Base-by-base conservation (phyloP, 2,888 invertebrate species). In the Agrilus cyanescens region DNA sequence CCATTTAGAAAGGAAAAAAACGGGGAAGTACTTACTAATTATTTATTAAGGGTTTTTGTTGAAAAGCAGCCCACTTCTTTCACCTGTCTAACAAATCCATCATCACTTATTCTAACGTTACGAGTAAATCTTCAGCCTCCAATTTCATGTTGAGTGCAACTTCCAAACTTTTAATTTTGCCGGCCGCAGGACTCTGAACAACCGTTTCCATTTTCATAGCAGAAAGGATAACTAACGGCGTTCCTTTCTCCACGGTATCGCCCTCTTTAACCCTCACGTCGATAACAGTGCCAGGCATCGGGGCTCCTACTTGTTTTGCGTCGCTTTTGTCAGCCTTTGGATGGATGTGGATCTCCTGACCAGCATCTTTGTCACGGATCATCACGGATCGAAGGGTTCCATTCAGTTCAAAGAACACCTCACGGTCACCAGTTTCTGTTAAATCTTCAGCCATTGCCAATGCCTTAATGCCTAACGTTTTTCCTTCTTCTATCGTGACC, bases 201-300 rank as follows among this genome's bases (percentile, higher is more conserved):
- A 93, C 85, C 81, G 94, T 94, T 70, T 99, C 98, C 97, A 98
- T 98, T 71, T 99, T 98, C 97, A 99, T 98, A 18, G 98, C 98
- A 0, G 94, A 95, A 1, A 98, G 72, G 3, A 98, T 94, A 0
- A 95, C 82, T 35, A 98, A 72, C 0, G 96, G 83, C 37, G 82
- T 83, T 3, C 96, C 96, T 62, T 96, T 95, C 57, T 89, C 87
- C 0, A 94, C 86, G 48, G 76, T 80, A 57, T 97, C 96, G 1
- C 97, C 98, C 51, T 83, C 87, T 59, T 93, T 86, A 1, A 95
- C 89, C 58, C 88, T 82, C 47, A 98, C 77, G 55, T 93, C 86
- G 46, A 98, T 82, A 1, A 97, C 88, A 15, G 89, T 85, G 45
- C 97, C 98, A 0, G 97, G 97, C 98, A 98, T 99, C 0, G 98